phyloP scores from a whole-genome alignment of 1,140 invertebrate genomes.

The Planococcus citri region DNA sequence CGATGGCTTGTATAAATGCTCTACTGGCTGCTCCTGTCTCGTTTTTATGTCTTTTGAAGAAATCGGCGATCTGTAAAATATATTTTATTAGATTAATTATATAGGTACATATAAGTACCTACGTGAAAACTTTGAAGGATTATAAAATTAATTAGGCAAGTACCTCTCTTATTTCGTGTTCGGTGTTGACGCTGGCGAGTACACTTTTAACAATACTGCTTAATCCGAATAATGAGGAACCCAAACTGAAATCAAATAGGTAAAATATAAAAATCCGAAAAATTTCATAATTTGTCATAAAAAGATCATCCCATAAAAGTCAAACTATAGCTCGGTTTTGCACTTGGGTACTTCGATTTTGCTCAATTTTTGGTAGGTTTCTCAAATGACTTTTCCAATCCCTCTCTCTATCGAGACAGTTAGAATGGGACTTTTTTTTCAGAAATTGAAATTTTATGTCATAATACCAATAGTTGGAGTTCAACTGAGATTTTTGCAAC shows the following conservation, averaged over 20 bases:
- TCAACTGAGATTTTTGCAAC: no score
- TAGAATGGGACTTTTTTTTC: no score
- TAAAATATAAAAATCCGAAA: constrained; percentile 10
- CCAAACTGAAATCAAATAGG: constrained; percentile 47
- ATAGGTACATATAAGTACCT: background rate
- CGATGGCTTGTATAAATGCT: constrained; percentile 61
- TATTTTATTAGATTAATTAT: no score
- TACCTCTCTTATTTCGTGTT: constrained; percentile 60
- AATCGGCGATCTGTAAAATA: constrained; percentile 2
- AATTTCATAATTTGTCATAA: background rate
- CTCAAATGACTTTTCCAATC: no score
- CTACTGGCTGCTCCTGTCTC: constrained; percentile 49
- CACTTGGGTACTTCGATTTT: no score
- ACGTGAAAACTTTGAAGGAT: background rate
- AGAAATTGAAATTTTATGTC: no score
- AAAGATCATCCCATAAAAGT: background rate
- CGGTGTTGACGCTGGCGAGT: constrained; percentile 54
- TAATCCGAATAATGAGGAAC: constrained; percentile 52
- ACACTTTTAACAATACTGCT: constrained; percentile 57
- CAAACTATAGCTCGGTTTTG: no score
- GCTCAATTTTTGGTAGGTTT: no score
- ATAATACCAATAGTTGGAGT: no score
- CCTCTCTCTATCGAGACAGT: no score
- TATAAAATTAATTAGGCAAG: background rate
- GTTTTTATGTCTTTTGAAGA: constrained; percentile 29